A percentile compares a stretch with the other conserved stretches of the same genome.
These are phyloP conservation scores for Gymnocheta viridis DNA, from an alignment of 2,888 invertebrate genomes.

Conservation along the genomic window DNA sequence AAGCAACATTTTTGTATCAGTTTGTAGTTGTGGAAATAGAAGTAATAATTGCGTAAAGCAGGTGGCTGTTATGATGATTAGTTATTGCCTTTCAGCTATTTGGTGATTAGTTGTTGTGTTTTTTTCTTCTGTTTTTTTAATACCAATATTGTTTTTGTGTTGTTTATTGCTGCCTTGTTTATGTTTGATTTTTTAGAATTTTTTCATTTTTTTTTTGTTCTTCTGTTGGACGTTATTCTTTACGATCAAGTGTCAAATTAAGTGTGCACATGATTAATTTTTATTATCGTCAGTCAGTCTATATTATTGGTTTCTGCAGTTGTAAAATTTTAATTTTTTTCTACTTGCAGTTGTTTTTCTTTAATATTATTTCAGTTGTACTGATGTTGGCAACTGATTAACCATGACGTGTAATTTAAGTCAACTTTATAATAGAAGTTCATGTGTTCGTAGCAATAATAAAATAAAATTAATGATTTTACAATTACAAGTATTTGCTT, in stretches of 20 bases:
- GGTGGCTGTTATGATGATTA: constrained; percentile 72
- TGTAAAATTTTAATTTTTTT: constrained; percentile 49
- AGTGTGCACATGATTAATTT: constrained; percentile 71
- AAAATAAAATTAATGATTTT: constrained; percentile 46
- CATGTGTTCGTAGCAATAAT: constrained; percentile 45
- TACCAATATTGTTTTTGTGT: constrained; percentile 21
- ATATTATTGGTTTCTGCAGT: constrained; percentile 60
- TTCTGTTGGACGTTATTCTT: constrained; percentile 39
- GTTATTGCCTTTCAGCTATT: constrained; percentile 69
- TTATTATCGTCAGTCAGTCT: constrained; percentile 66
- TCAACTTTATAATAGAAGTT: constrained; percentile 61
- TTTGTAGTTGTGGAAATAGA: constrained; percentile 38
- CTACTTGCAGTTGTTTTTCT: constrained; percentile 10
- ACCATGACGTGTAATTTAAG: constrained; percentile 65
- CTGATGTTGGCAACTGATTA: constrained; percentile 65
- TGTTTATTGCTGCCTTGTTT: constrained; percentile 33
- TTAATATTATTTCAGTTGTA: constrained; percentile 11
- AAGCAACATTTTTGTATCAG: constrained; percentile 1
- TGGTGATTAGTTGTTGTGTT: constrained; percentile 64
- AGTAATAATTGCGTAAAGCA: constrained; percentile 75
- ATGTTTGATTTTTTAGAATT: neutral
- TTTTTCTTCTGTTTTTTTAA: constrained; percentile 12
- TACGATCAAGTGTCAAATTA: constrained; percentile 70
- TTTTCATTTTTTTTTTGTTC: constrained; percentile 22
- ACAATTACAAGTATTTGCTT: constrained; percentile 32